Conservation (phyloP, 2,113 vertebrate species). For the Egretta garzetta region DNA sequence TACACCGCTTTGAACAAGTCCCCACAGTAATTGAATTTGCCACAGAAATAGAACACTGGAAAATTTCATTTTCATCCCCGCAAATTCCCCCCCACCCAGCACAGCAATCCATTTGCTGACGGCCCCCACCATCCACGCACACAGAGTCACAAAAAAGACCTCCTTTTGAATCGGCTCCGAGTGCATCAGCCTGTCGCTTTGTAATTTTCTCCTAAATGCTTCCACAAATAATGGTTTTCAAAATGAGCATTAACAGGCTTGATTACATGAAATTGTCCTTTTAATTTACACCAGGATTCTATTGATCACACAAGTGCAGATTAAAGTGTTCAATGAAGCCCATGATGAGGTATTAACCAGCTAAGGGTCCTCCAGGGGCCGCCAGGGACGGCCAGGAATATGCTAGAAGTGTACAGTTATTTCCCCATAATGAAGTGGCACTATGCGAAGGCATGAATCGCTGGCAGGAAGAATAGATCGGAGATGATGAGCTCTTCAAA, state of each 20-base stretch:
- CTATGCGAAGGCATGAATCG: conserved; percentile 98
- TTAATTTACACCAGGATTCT: conserved; percentile 99
- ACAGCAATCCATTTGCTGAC: neutral
- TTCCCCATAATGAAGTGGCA: conserved; percentile 99
- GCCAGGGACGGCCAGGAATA: conserved; percentile 83
- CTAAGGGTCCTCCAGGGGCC: conserved; percentile 90
- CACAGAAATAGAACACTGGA: conserved; percentile 96
- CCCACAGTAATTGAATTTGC: conserved; percentile 99
- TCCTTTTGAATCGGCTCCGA: conserved; percentile 78
- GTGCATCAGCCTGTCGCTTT: conserved; percentile 84
- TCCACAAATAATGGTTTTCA: conserved; percentile 99
- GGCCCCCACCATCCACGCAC: conserved; percentile 43
- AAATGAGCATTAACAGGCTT: conserved; percentile 99
- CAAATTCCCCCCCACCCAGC: neutral
- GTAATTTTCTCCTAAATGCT: conserved; percentile 95
- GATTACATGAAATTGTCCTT: conserved; percentile 99
- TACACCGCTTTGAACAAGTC: conserved; percentile 94
- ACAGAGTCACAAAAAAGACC: conserved; percentile 59
- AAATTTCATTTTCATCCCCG: conserved; percentile 95
- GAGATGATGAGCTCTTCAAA: conserved; percentile 99
- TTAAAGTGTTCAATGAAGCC: conserved; percentile 99
- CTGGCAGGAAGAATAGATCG: conserved; percentile 98
- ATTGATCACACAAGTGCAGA: conserved; percentile 99
- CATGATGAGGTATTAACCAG: conserved; percentile 99
- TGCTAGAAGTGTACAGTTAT: conserved; percentile 97